These are phyloP conservation scores for Cheilinus undulatus DNA, from an alignment of 2,113 vertebrate genomes.

Conservation along the genomic window DNA sequence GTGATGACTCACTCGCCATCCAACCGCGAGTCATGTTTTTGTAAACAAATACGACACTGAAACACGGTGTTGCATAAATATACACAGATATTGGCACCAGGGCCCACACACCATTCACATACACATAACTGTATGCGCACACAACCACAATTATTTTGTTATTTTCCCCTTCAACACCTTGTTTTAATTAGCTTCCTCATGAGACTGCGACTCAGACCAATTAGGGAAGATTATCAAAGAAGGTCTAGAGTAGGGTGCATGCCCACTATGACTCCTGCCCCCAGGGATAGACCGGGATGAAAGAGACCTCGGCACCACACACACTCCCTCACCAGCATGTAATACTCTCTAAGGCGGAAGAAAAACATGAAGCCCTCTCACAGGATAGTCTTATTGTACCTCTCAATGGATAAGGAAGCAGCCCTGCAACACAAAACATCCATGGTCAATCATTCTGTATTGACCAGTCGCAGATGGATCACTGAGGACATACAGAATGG, in stretches of 20 bases:
- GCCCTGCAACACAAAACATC: constrained; percentile 19
- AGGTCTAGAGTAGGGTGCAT: constrained; percentile 70
- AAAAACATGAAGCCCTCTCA: constrained; percentile 35
- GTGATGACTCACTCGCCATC: constrained; percentile 37
- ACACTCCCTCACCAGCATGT: constrained; percentile 25
- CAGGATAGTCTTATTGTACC: constrained; percentile 5
- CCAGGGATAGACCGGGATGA: constrained; percentile 71
- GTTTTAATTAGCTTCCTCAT: constrained; percentile 83
- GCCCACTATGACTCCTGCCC: constrained; percentile 75
- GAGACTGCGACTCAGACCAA: constrained; percentile 78
- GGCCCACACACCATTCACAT: constrained; percentile 16
- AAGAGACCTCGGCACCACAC: constrained; percentile 64
- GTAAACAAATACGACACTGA: constrained; percentile 51
- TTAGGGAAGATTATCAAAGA: constrained; percentile 83
- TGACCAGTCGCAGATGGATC: constrained; percentile 73
- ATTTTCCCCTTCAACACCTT: constrained; percentile 76
- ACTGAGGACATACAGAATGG: constrained; percentile 66
- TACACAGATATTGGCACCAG: constrained; percentile 19
- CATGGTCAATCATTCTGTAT: constrained; percentile 67
- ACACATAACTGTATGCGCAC: constrained; percentile 18
- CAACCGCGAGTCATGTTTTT: constrained; percentile 53
- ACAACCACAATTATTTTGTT: constrained; percentile 69
- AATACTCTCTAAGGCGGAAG: constrained; percentile 39
- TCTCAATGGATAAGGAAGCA: constrained; percentile 25
- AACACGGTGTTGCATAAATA: constrained; percentile 19